Evolutionary conservation across 2,113 vertebrate species (phyloP), one percentile per base, ranked within the genome.

Genomic region (Dipodomys spectabilis): DNA sequence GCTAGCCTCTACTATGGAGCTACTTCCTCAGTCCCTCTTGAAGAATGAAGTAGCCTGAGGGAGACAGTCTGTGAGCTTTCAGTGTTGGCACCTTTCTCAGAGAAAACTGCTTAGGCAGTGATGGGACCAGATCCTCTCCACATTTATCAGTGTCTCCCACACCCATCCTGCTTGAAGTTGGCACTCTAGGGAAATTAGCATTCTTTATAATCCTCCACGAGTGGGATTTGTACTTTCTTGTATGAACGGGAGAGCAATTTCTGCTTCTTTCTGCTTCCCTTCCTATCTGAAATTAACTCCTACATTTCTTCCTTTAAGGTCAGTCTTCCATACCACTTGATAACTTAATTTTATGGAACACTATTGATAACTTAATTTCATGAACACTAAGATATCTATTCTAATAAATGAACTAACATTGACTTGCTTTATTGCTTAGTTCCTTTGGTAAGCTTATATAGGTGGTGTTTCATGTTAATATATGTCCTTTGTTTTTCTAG

Each of bases 11-110:
- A 35, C 68, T 19, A 2, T 22, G 73, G 39, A 53, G 19, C 28
- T 53, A 62, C 23, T 39, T 64, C 32, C 27, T 18, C n/a, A 18
- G 10, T 18, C 53, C 30, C 35, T 60, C 20, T 39, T 88, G 60
- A 77, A 96, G 60, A 81, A 27, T 77, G 92, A 57, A 85, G 27
- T 39, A 86, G 45, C 88, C 49, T 18, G 62, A 65, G 64, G 44
- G 25, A 80, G 93, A 86, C 69, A 79, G 25, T 75, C 35, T 44
- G 2, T 75, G 22, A 77, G 86, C n/a, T 79, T 73, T 69, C 67
- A 25, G 20, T 19, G 44, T 15, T 77, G n/a, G 16, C 82, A 25
- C 13, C 77, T 92, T 79, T 83, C 64, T 92, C 53, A 53, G 68
- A 69, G 64, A 88, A 82, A 32, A 65, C 79, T 64, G 57, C 53